These are phyloP conservation scores for Phoenicopterus ruber DNA, from an alignment of 2,113 vertebrate species.

Conservation along the genomic window DNA sequence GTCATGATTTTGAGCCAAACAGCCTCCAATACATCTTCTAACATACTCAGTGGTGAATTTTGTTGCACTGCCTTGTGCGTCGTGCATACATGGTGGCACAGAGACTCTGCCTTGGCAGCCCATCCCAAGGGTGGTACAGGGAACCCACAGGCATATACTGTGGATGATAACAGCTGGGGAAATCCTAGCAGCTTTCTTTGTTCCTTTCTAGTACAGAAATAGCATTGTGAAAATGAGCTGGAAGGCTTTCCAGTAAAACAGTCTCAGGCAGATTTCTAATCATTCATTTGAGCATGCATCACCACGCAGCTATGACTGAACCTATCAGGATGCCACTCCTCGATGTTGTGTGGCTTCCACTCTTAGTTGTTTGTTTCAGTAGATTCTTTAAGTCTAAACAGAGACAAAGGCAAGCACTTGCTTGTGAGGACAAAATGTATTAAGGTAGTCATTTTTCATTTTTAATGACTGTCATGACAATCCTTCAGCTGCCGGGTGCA, in stretches of 20 bases:
- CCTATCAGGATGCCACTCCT: not conserved
- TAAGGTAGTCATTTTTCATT: conserved; percentile 17
- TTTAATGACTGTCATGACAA: conserved; percentile 39
- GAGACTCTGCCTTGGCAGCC: not conserved
- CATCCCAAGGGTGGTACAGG: not conserved
- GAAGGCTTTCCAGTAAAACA: not conserved
- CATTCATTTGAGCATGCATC: not conserved
- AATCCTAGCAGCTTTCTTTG: not conserved
- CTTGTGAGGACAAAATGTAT: not conserved
- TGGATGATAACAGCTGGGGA: not conserved
- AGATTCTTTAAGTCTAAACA: not conserved
- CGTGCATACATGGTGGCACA: not conserved
- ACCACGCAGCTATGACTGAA: not conserved
- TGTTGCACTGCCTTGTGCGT: not conserved
- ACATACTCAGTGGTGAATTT: not conserved
- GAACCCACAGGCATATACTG: not conserved
- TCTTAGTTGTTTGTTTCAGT: not conserved
- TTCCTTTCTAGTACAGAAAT: not conserved
- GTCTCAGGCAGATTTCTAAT: not conserved
- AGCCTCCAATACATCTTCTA: not conserved
- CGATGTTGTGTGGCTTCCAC: not conserved
- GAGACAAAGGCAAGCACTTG: not conserved
- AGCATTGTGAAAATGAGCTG: not conserved
- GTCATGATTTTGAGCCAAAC: not conserved
- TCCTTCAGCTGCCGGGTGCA: not conserved